These are phyloP conservation scores for Salvelinus alpinus DNA, from an alignment of 2,113 vertebrate species.

Conservation along the genomic window DNA sequence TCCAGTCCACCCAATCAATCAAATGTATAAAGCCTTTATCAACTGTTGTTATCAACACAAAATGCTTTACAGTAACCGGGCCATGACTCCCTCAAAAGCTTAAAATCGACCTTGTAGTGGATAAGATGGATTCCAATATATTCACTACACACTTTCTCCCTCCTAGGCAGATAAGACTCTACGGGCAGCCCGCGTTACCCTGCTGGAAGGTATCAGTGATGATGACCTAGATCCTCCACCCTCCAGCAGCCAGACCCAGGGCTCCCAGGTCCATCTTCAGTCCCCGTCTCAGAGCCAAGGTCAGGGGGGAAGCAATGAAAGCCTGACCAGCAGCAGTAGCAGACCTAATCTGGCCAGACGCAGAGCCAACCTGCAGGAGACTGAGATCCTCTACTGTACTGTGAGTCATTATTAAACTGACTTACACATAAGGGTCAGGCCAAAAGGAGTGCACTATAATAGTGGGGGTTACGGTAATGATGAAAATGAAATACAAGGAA, in stretches of 20 bases:
- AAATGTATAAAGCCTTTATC: no score
- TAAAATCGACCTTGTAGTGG: not conserved
- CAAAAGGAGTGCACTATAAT: not conserved
- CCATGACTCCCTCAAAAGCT: no score
- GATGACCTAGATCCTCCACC: constrained; percentile 71
- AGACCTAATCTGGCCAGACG: constrained; percentile 65
- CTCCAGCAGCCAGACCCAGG: no score
- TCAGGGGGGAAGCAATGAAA: constrained; percentile 72
- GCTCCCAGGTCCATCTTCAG: constrained; percentile 33
- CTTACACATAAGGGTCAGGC: not conserved
- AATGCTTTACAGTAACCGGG: not conserved
- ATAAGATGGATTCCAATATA: not conserved
- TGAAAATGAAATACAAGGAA: not conserved
- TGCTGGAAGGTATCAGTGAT: constrained; percentile 72
- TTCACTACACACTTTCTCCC: not conserved
- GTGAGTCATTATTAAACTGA: constrained; percentile 59
- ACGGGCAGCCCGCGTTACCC: constrained; percentile 64
- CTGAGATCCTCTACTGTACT: constrained; percentile 77
- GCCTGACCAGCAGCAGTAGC: constrained; percentile 40
- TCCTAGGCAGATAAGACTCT: constrained; percentile 75
- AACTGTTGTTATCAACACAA: no score
- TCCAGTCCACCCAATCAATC: not conserved
- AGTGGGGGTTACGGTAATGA: not conserved
- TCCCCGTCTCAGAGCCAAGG: constrained; percentile 47
- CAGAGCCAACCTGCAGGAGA: constrained; percentile 78